A percentile compares a stretch with the other conserved stretches of the same genome.
These are phyloP conservation scores for Noctua janthina DNA, from an alignment of 2,888 invertebrate species.

Conservation along the genomic window DNA sequence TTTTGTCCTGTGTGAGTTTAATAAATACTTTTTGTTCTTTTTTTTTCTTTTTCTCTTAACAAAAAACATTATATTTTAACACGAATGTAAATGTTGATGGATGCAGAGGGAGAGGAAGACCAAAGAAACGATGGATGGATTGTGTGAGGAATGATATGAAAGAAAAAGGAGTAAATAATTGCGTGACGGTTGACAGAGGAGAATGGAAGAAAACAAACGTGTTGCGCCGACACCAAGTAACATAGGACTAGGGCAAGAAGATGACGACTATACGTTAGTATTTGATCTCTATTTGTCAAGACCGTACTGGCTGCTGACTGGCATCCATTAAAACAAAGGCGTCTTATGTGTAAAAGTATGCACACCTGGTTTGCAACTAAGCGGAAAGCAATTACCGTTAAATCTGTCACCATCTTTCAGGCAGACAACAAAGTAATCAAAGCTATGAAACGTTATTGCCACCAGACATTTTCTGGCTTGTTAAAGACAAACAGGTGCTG, in stretches of 20 bases:
- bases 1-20: too few relatives aligned
- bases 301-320: background rate
- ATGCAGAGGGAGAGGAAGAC: too few relatives aligned
- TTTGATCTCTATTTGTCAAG: background rate
- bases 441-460: background rate
- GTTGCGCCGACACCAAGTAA: too few relatives aligned
- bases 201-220: too few relatives aligned
- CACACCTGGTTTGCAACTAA: background rate
- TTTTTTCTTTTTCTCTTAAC: background rate
- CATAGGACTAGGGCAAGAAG: too few relatives aligned
- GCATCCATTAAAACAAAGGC: conserved; percentile 2
- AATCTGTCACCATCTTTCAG: background rate
- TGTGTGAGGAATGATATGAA: too few relatives aligned
- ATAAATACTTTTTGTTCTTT: too few relatives aligned
- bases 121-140: too few relatives aligned
- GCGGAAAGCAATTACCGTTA: conserved; percentile 4
- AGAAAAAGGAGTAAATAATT: too few relatives aligned
- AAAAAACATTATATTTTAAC: background rate
- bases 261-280: background rate
- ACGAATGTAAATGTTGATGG: background rate
- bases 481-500: background rate
- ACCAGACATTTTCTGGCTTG: background rate
- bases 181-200: too few relatives aligned
- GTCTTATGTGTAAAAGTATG: background rate
- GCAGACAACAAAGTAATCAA: conserved; percentile 36